Evolutionary conservation across 1,140 invertebrate species (phyloP).

Genomic region (Scaptomyza hsui): DNA sequence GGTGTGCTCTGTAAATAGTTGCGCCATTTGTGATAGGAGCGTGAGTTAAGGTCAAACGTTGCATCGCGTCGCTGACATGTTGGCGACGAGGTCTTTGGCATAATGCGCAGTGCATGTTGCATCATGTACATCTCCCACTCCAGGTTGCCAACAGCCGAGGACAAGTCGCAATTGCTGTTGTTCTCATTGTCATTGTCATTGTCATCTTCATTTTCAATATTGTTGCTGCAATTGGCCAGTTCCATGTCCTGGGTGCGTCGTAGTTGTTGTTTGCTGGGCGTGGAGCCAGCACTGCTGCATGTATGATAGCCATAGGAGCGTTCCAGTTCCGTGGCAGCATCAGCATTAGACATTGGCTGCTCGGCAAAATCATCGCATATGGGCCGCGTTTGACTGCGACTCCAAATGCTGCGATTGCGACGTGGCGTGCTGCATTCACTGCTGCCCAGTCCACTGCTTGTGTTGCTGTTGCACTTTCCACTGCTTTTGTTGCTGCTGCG

Average conservation of each 20-base stretch:
- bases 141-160: conserved; percentile 47
- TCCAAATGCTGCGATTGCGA: conserved; percentile 46
- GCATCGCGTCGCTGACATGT: conserved; percentile 41
- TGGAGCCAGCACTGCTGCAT: conserved; percentile 65
- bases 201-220: background rate
- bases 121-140: conserved; percentile 83
- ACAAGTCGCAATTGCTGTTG: background rate
- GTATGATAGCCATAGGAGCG: conserved; percentile 62
- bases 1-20: conserved; percentile 72
- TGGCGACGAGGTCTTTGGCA: conserved; percentile 80
- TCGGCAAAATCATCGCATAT: conserved; percentile 73
- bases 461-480: conserved; percentile 29
- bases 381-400: conserved; percentile 41
- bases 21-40: conserved; percentile 74
- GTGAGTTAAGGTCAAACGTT: conserved; percentile 10
- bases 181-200: background rate
- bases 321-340: conserved; percentile 31
- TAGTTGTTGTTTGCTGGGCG: conserved; percentile 41
- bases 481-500: conserved; percentile 34
- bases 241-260: conserved; percentile 64
- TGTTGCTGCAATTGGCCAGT: conserved; percentile 2
- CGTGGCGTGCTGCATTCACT: conserved; percentile 1
- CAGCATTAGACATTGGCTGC: conserved; percentile 31
- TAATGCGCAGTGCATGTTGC: conserved; percentile 62
- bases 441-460: conserved; percentile 21